phyloP scores from a whole-genome alignment of 2,797 vertebrate species.

The Lacerta viridis region DNA sequence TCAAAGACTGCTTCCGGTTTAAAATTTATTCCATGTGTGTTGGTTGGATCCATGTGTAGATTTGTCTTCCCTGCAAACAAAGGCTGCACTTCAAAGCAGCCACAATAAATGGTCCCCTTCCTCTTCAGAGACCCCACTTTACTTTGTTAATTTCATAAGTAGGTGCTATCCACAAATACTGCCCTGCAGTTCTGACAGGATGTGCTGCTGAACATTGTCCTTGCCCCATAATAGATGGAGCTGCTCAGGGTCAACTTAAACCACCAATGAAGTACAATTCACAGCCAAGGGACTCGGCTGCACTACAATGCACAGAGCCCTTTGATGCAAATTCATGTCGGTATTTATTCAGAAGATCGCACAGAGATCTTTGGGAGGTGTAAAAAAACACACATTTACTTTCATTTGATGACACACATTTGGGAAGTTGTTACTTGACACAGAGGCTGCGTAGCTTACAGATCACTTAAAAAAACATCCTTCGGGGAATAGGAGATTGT shows the following conservation, averaged over 20 bases:
- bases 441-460: neutral
- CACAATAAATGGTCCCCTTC: constrained; percentile 45
- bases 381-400: neutral
- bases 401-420: constrained; percentile 12
- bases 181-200: constrained; percentile 37
- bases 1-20: constrained; percentile 11
- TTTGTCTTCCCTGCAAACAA: constrained; percentile 31
- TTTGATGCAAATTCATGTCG: constrained; percentile 24
- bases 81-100: constrained; percentile 63
- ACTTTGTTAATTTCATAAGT: constrained; percentile 36
- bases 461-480: neutral
- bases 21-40: constrained; percentile 45
- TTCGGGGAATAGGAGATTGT: constrained; percentile 31
- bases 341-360: neutral
- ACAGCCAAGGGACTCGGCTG: neutral
- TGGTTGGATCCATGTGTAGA: constrained; percentile 38
- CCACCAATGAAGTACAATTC: neutral
- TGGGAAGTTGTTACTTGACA: constrained; percentile 23
- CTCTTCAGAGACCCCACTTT: constrained; percentile 27
- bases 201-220: neutral
- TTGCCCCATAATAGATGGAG: neutral
- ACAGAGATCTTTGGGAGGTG: constrained; percentile 16
- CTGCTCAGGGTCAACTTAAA: constrained; percentile 29
- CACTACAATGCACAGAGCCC: neutral
- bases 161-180: constrained; percentile 20